Conservation (phyloP, 2,113 vertebrate genomes). For the Anseranas semipalmata region DNA sequence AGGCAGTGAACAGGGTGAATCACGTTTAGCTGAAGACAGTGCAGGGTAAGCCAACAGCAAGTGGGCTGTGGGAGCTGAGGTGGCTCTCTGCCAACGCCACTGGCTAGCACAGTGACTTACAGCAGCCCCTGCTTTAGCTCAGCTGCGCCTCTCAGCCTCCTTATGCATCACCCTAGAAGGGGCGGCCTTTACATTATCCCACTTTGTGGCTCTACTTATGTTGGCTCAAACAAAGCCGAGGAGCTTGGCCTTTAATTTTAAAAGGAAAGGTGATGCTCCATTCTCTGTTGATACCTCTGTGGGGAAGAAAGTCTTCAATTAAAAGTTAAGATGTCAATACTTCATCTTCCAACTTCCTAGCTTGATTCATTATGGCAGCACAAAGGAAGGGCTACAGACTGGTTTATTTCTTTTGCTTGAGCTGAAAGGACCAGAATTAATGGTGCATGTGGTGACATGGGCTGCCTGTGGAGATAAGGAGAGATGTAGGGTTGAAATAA, state of each 20-base stretch:
- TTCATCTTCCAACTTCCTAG: neutral
- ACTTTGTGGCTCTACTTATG: neutral
- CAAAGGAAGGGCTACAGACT: slow-evolving; percentile 1
- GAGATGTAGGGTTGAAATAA: neutral
- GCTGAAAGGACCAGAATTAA: slow-evolving; percentile 49
- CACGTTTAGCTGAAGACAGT: neutral
- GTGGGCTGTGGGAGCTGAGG: neutral
- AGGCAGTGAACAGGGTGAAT: neutral
- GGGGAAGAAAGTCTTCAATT: neutral
- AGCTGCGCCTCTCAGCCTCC: neutral
- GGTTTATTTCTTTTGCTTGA: slow-evolving; percentile 27
- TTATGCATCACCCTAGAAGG: neutral
- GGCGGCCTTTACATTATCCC: neutral
- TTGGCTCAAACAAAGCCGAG: neutral
- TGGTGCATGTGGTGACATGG: slow-evolving; percentile 12
- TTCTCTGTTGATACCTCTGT: neutral
- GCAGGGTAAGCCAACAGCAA: neutral
- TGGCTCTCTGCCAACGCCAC: neutral
- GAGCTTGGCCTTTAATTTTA: neutral
- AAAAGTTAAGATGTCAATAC: slow-evolving; percentile 27
- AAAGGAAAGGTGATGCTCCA: neutral
- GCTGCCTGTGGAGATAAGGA: neutral
- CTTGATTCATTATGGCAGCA: neutral
- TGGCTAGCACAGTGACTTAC: neutral
- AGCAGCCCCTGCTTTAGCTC: neutral